A percentile compares a stretch with the other conserved stretches of the same genome.
These are phyloP conservation scores for Parasteatoda lunata DNA, from an alignment of 2,888 invertebrate species.

Conservation along the genomic window DNA sequence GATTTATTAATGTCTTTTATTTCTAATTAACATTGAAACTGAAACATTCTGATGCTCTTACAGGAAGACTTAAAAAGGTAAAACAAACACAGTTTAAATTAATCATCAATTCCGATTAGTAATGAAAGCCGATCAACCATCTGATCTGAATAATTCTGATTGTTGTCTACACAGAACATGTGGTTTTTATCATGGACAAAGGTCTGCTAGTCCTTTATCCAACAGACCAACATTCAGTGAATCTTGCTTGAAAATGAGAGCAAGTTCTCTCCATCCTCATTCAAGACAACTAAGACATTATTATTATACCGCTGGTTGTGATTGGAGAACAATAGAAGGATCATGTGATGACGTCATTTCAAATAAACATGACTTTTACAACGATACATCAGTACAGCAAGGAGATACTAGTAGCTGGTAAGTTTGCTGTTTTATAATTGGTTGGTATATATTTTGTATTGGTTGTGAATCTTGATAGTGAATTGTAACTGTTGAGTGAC, in stretches of 20 bases:
- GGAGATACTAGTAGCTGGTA: slow-evolving; percentile 33
- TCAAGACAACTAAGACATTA: slow-evolving; percentile 19
- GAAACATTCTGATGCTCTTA: no score
- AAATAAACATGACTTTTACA: slow-evolving; percentile 36
- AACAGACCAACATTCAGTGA: slow-evolving; percentile 26
- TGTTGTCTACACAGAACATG: slow-evolving; percentile 49
- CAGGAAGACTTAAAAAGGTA: no score
- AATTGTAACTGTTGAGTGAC: no score
- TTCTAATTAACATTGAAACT: no score
- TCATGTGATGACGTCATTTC: slow-evolving; percentile 21
- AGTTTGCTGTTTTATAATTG: no score
- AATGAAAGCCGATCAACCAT: slow-evolving; percentile 51
- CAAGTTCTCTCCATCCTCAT: slow-evolving; percentile 7
- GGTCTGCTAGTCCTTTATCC: slow-evolving; percentile 11
- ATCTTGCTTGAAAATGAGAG: slow-evolving; percentile 21
- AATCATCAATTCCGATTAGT: background rate
- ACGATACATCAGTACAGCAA: slow-evolving; percentile 19
- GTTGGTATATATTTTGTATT: no score
- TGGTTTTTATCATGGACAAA: background rate
- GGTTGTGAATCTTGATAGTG: no score
- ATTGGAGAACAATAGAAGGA: slow-evolving; percentile 36
- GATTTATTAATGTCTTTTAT: no score
- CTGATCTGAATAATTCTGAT: slow-evolving; percentile 38
- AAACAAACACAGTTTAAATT: no score
- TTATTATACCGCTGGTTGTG: slow-evolving; percentile 30